These are phyloP conservation scores for Borostomias antarcticus DNA, from an alignment of 2,797 vertebrate genomes.

Conservation along the genomic window DNA sequence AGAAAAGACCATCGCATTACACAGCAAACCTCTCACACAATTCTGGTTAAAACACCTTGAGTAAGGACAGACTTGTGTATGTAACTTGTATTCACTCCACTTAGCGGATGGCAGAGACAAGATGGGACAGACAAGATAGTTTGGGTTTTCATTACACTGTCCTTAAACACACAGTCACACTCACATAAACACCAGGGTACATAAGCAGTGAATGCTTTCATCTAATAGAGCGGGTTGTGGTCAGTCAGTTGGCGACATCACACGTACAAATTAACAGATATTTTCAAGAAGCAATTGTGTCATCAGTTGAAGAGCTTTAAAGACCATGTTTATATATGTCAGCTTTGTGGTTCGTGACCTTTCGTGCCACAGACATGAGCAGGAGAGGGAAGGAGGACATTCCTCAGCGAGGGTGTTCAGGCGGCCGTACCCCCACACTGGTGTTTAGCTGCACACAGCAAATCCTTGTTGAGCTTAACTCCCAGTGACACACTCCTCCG, in stretches of 20 bases:
- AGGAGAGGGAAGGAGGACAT: constrained; percentile 24
- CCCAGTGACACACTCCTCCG: constrained; percentile 36
- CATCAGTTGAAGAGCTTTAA: background rate
- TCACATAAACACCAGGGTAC: background rate
- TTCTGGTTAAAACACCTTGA: too few relatives aligned
- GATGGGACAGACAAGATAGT: background rate
- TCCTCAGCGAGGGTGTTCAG: constrained; percentile 42
- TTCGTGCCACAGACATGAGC: constrained; percentile 24
- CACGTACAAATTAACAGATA: too few relatives aligned
- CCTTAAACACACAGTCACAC: too few relatives aligned
- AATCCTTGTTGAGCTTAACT: constrained; percentile 54
- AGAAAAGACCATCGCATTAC: background rate
- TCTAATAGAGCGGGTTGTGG: too few relatives aligned
- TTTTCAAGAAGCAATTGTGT: background rate
- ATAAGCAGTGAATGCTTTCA: too few relatives aligned
- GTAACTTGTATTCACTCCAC: background rate
- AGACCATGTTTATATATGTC: constrained; percentile 26
- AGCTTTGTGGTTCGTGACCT: constrained; percentile 18
- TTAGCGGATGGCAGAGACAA: too few relatives aligned
- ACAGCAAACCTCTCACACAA: background rate
- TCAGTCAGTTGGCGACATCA: too few relatives aligned
- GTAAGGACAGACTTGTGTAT: too few relatives aligned
- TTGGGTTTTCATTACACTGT: background rate
- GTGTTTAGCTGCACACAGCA: constrained; percentile 50
- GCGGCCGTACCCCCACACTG: constrained; percentile 39